A percentile compares a stretch with the other conserved stretches of the same genome.
Evolutionary conservation across 2,113 vertebrate genomes (phyloP).

Genomic region (Piaya cayana): DNA sequence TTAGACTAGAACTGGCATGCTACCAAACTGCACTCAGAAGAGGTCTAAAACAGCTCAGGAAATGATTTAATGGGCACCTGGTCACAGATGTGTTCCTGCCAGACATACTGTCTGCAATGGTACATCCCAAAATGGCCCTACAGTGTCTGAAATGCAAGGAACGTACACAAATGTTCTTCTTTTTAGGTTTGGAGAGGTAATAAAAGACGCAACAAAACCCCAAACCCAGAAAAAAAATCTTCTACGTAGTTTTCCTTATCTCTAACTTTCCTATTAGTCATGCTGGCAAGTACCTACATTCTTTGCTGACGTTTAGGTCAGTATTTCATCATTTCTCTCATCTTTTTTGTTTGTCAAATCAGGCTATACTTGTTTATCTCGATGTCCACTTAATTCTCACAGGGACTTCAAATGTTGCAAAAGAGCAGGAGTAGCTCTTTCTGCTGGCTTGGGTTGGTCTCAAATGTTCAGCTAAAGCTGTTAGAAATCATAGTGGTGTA

Average conservation of each 20-base stretch:
- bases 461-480: background rate
- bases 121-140: constrained; percentile 57
- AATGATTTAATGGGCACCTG: constrained; percentile 70
- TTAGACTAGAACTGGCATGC: constrained; percentile 46
- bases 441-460: background rate
- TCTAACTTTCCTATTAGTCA: background rate
- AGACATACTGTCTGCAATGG: constrained; percentile 53
- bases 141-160: constrained; percentile 29
- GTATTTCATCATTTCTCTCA: background rate
- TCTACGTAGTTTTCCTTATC: background rate
- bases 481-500: background rate
- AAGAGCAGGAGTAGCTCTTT: background rate
- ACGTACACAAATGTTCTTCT: background rate
- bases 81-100: constrained; percentile 63
- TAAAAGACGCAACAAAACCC: background rate
- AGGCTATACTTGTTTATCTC: background rate
- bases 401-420: background rate
- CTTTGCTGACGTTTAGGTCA: background rate
- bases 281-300: background rate
- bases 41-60: constrained; percentile 65
- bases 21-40: constrained; percentile 65
- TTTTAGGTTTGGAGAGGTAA: constrained; percentile 8
- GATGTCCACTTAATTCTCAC: background rate
- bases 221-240: background rate
- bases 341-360: background rate